These are phyloP conservation scores for Aspiorhynchus laticeps DNA, from an alignment of 2,113 vertebrate genomes.

Conservation along the genomic window DNA sequence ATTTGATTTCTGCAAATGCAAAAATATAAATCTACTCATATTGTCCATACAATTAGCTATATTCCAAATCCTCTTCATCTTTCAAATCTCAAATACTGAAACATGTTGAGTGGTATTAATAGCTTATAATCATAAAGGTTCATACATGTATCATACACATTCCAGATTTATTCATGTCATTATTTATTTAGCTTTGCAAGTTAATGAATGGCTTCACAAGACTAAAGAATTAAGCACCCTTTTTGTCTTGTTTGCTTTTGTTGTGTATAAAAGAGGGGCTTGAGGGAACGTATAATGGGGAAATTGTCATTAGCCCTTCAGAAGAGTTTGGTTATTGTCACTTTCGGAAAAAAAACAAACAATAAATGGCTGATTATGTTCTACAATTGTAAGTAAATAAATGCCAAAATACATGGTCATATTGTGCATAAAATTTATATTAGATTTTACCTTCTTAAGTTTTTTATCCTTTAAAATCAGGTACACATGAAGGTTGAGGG, in stretches of 20 bases:
- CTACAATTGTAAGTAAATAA: background rate
- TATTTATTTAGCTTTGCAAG: no score
- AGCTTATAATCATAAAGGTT: background rate
- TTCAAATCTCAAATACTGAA: background rate
- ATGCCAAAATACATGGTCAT: background rate
- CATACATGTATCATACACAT: background rate
- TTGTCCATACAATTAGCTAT: background rate
- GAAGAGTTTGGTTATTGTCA: no score
- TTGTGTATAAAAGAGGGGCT: no score
- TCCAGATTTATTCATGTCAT: no score
- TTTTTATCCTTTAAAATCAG: background rate
- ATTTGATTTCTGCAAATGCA: background rate
- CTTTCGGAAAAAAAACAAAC: background rate
- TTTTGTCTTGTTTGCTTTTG: no score
- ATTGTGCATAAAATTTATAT: background rate
- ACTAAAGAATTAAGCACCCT: no score
- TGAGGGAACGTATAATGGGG: no score
- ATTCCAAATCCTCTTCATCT: background rate
- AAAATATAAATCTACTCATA: background rate
- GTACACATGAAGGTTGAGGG: background rate
- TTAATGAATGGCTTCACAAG: background rate
- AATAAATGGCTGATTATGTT: no score
- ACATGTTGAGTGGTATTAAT: background rate
- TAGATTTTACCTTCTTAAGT: background rate
- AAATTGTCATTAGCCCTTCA: no score